Conservation (phyloP, 2,113 vertebrate genomes). For the Neotragus pygmaeus region DNA sequence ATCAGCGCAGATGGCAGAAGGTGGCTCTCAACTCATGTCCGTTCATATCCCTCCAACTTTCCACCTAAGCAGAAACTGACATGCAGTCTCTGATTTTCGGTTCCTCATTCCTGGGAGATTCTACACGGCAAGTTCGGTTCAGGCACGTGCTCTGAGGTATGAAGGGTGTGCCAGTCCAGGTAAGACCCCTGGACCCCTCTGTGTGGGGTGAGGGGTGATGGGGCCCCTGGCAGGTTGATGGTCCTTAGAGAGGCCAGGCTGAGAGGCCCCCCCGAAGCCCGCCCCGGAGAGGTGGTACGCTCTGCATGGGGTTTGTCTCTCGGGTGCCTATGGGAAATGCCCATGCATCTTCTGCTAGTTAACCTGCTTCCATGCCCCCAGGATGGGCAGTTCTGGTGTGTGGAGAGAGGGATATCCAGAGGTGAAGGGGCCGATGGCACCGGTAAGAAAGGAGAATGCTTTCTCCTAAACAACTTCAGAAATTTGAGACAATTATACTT, state of each 20-base stretch:
- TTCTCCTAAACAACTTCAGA: not conserved
- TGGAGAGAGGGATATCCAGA: not conserved
- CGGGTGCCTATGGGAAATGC: too few relatives aligned
- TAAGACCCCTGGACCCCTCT: not conserved
- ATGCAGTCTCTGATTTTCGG: not conserved
- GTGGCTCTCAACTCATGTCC: not conserved
- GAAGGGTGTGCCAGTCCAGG: not conserved
- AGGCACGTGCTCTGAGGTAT: not conserved
- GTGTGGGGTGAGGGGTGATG: not conserved
- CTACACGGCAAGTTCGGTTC: not conserved
- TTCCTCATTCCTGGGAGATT: not conserved
- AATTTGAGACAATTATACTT: not conserved
- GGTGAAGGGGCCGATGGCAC: not conserved
- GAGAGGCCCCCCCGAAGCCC: accelerated
- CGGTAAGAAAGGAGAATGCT: not conserved
- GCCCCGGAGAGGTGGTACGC: too few relatives aligned
- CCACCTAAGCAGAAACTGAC: not conserved
- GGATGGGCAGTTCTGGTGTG: not conserved
- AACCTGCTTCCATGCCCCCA: accelerated
- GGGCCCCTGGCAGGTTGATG: accelerated
- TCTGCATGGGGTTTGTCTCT: not conserved
- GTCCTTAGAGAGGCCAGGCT: not conserved
- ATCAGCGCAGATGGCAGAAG: not conserved
- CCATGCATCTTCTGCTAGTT: not conserved
- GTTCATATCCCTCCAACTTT: not conserved